Base-by-base conservation (phyloP, 2,113 vertebrate genomes). In the Telmatochromis sp. region DNA sequence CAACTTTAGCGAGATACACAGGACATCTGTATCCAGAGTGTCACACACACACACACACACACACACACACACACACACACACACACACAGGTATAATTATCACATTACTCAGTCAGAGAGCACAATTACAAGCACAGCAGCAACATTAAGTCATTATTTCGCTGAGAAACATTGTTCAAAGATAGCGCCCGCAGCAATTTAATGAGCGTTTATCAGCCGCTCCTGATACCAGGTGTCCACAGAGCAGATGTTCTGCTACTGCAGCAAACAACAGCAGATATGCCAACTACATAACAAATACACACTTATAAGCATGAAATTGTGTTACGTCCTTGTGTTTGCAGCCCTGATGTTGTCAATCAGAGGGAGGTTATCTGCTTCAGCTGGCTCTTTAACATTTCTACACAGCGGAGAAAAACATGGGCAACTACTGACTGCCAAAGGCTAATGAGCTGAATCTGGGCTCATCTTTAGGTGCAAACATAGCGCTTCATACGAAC, bases 91-190 rank as follows among this genome's bases (percentile, higher is more conserved):
- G 65, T 84, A 60, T 26, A 90, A 92, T 94, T 84, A 89, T 85
- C 68, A 86, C 84, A 87, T 87, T 54, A 83, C 23, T 57, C 70
- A 63, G 84, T 78, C 63, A 55, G 54, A 85, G 70, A 53, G 26
- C 55, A 58, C 49, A 91, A 82, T 87, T 90, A 93, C 89, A 86
- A 91, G 85, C 85, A 85, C 35, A 57, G 83, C 60, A 68, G 84
- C 40, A 47, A 5, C 88, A 91, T 93, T 94, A 83, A 88, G 85
- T 78, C 58, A 84, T 92, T 84, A 93, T 91, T 91, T 89, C 15
- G 80, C 90, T 91, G 86, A 58, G 85, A 90, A 83, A 82, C 49
- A 88, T 79, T 81, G 79, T 91, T 84, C 79, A 42, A 13, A 47
- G 31, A 82, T 37, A 79, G 81, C 15, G 40, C 40, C 57, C 5